Percentiles rank a stretch among this genome's conserved stretches.
phyloP scores from a whole-genome alignment of 2,888 invertebrate species.

The Machimus rusticus region DNA sequence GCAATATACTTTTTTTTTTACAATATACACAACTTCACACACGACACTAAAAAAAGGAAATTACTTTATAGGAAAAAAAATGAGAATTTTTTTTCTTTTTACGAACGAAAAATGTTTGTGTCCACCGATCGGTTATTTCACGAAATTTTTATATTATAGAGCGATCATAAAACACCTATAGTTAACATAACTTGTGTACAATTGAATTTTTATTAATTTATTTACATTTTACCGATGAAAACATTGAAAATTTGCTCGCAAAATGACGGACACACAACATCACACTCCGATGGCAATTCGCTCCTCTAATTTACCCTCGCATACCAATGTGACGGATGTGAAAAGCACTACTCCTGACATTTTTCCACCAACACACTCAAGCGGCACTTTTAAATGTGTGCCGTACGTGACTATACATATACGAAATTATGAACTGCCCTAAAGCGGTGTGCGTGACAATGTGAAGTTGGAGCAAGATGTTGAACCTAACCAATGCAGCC shows the following conservation, averaged over 20 bases:
- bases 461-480: slow-evolving; percentile 8
- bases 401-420: not conserved
- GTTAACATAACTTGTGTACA: not conserved
- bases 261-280: slow-evolving; percentile 52
- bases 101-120: not conserved
- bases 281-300: slow-evolving; percentile 51
- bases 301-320: slow-evolving; percentile 48
- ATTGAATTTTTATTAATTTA: slow-evolving; percentile 14
- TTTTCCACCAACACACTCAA: not conserved
- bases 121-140: not conserved
- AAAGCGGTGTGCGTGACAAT: not conserved
- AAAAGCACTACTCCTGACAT: slow-evolving; percentile 5
- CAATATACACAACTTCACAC: not conserved
- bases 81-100: not conserved
- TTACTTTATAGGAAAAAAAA: not conserved
- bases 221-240: slow-evolving; percentile 50
- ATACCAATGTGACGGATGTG: slow-evolving; percentile 30
- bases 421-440: not conserved
- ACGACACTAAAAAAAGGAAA: not conserved
- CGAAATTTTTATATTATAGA: not conserved
- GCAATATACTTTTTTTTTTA: not conserved
- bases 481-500: not conserved
- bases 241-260: slow-evolving; percentile 51
- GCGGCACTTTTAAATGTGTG: not conserved
- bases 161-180: not conserved